A percentile compares a stretch with the other conserved stretches of the same genome.
phyloP scores from a whole-genome alignment of 2,888 invertebrate genomes.

The Anagyrus pseudococci region DNA sequence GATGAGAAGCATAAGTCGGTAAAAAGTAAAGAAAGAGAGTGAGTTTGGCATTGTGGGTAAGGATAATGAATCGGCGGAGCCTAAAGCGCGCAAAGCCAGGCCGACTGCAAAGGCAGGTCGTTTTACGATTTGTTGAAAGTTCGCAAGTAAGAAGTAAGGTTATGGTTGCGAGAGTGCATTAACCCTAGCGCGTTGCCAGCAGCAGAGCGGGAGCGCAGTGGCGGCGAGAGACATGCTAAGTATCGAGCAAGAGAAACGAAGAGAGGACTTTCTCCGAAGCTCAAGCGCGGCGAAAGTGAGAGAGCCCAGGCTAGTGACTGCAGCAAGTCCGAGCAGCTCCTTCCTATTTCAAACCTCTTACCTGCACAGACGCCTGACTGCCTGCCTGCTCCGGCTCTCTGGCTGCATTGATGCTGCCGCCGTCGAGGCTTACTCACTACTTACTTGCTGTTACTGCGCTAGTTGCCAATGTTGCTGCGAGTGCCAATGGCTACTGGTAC shows the following conservation, averaged over 20 bases:
- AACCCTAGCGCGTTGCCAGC: constrained; percentile 46
- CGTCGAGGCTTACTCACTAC: too few species aligned
- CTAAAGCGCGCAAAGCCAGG: too few species aligned
- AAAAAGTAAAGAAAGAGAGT: neutral
- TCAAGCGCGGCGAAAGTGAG: constrained; percentile 60
- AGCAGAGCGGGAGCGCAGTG: constrained; percentile 29
- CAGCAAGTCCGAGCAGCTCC: constrained; percentile 22
- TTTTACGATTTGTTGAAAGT: neutral
- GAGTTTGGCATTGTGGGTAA: neutral
- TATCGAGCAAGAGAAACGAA: constrained; percentile 41
- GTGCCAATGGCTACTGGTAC: too few species aligned
- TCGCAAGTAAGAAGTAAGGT: constrained; percentile 50
- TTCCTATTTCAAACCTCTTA: too few species aligned
- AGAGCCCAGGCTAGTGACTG: constrained; percentile 45
- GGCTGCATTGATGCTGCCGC: too few species aligned
- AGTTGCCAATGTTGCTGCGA: too few species aligned
- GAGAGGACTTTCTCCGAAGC: constrained; percentile 58
- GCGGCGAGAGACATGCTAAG: constrained; percentile 50
- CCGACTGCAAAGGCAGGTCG: neutral
- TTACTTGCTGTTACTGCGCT: too few species aligned
- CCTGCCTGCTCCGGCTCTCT: too few species aligned
- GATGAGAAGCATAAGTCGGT: neutral
- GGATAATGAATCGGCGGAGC: neutral
- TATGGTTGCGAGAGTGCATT: constrained; percentile 60
- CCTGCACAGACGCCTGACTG: too few species aligned